Evolutionary conservation across 2,113 vertebrate genomes (phyloP), one percentile per base, ranked within the genome.

Genomic region (Percina caprodes): DNA sequence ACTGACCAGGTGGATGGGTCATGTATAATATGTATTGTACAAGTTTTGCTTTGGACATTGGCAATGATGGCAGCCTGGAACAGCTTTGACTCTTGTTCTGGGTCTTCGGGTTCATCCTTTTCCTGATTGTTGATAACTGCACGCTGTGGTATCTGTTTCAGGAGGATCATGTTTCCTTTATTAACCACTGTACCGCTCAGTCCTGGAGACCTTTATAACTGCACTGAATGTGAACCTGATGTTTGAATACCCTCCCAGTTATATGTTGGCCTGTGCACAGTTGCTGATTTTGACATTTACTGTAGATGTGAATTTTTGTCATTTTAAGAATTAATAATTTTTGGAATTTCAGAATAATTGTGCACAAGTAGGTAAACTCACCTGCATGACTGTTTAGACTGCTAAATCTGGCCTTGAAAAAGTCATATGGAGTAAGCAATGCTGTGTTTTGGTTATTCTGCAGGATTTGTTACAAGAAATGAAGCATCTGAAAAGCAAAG

Each of bases 391-490:
- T 63, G 16, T 19, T 55, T 3, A 19, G n/a, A 46, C 55, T 51
- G 21, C 24, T 74, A 11, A 8, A 14, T 39, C 23, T 21, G 23
- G 14, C 6, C 39, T 4, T 33, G 7, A 46, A 45, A 21, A 59
- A 66, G 16, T 59, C 18, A 9, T 66, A 1, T 65, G n/a, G 24
- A 67, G 62, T 63, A 0, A 77, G 66, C 21, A 5, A 3, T n/a
- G 49, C 45, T 66, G 14, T 48, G 24, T 26, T 72, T 82, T 73
- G 11, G 11, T 51, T 77, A 79, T 51, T 56, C 46, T 84, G 62
- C 93, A 99, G 98, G 96, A 95, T 86, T 94, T 99, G 82, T 83
- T 96, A 0, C 96, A 96, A 54, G 97, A 99, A 72, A 95, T 99
- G 16, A 96, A 89, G 70, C 93, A 94, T 55, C 95, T 99, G 77